Percentiles rank a stretch among this genome's conserved stretches.
These are phyloP conservation scores for Heliconius himera DNA, from an alignment of 1,140 invertebrate genomes.

Conservation along the genomic window DNA sequence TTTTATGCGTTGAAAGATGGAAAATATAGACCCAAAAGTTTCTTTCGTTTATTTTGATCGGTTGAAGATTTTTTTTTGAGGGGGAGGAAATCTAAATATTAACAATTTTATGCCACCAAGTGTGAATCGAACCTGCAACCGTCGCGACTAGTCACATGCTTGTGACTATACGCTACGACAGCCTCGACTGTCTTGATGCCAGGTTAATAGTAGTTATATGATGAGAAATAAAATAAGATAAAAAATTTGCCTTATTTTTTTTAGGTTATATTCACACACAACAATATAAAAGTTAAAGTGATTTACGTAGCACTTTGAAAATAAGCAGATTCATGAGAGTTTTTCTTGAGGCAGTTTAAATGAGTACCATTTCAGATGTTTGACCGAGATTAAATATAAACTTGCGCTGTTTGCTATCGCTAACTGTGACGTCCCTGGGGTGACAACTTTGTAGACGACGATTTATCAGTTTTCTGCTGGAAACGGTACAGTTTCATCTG, in stretches of 20 bases:
- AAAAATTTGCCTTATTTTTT: background rate
- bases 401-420: conserved; percentile 47
- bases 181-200: too few relatives aligned
- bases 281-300: background rate
- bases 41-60: too few relatives aligned
- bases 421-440: conserved; percentile 48
- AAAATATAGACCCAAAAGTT: background rate
- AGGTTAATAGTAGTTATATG: too few relatives aligned
- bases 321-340: background rate
- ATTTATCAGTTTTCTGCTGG: conserved; percentile 44
- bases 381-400: conserved; percentile 54
- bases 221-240: background rate
- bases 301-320: conserved; percentile 1
- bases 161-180: too few relatives aligned
- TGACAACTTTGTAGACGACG: conserved; percentile 50
- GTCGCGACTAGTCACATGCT: too few relatives aligned
- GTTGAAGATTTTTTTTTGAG: too few relatives aligned
- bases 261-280: background rate
- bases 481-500: conserved; percentile 37
- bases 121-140: too few relatives aligned
- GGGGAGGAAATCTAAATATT: too few relatives aligned
- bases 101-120: too few relatives aligned
- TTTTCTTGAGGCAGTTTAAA: conserved; percentile 22
- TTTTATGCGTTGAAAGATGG: too few relatives aligned
- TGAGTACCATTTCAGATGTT: conserved; percentile 34